Evolutionary conservation across 2,797 vertebrate genomes (phyloP), one percentile per base, ranked within the genome.

Genomic region (Parauchenoglanis punctatus): DNA sequence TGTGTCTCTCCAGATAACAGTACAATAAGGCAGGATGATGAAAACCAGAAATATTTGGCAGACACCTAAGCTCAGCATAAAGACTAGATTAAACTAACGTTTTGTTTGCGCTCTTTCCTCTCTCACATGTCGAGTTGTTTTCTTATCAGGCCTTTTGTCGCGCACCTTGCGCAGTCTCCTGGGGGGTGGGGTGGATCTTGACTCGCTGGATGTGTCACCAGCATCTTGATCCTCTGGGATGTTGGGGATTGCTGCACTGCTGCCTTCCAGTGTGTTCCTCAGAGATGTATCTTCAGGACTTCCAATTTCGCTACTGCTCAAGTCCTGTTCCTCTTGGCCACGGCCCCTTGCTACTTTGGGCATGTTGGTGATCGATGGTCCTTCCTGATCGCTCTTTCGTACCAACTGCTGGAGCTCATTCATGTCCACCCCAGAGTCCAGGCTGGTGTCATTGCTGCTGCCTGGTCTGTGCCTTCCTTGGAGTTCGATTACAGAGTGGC

Each of bases 391-490:
- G 0, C 95, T 91, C 91, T 97, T 97, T 2, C 96, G 94, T 86
- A 94, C 91, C 12, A 91, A 95, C 54, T 97, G 97, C 90, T 94
- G 95, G 15, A 94, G 97, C 93, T 99, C 98, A 18, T 97, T 99
- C 98, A 99, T 99, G 93, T 99, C 98, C 89, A 99, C 98, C 0
- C 98, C 98, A 0, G 98, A 99, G 93, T 99, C 98, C 90, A 99
- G 94, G 92, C 98, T 99, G 40, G 97, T 98, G 92, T 99, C 98
- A 1, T 99, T 98, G 91, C 98, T 98, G 94, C 97, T 97, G 0
- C 96, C 91, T 0, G 94, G 95, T 73, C 97, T 96, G 89, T 94
- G 97, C 73, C 96, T 96, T 88, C 95, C 96, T 92, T 95, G 97
- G 88, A 99, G 95, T 93, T 98, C 97, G 54, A 99, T 98, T 88